A percentile compares a stretch with the other conserved stretches of the same genome.
These are phyloP conservation scores for Copsychus sechellarum DNA, from an alignment of 2,113 vertebrate species.

Conservation along the genomic window DNA sequence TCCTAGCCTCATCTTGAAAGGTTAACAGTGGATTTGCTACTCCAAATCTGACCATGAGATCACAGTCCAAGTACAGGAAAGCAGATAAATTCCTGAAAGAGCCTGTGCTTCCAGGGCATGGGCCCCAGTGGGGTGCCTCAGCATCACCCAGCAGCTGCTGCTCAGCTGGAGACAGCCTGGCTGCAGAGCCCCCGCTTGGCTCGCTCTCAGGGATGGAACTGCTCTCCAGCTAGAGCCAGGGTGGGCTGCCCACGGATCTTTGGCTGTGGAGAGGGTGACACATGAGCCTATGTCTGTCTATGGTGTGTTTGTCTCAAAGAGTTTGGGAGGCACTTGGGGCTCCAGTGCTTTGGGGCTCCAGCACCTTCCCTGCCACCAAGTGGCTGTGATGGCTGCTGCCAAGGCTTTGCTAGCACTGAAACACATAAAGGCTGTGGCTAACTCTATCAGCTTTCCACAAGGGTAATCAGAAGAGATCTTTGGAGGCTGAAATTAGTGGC, in stretches of 20 bases:
- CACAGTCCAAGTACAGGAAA: background rate
- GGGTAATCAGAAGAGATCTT: conserved; percentile 28
- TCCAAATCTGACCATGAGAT: background rate
- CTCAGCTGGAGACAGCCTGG: fast-evolving
- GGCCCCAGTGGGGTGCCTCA: fast-evolving
- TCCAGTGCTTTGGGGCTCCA: background rate
- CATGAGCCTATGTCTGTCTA: background rate
- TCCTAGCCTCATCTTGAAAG: background rate
- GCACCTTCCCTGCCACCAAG: background rate
- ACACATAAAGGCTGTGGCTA: background rate
- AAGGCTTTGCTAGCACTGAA: background rate
- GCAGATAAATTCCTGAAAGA: background rate
- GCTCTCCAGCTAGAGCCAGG: background rate
- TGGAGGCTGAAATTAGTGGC: conserved; percentile 12
- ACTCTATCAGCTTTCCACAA: background rate
- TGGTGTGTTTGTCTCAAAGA: background rate
- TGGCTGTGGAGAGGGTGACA: background rate
- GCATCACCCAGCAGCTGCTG: background rate
- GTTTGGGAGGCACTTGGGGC: background rate
- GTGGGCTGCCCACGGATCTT: background rate
- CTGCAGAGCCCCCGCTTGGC: fast-evolving
- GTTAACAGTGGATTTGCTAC: background rate
- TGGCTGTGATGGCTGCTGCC: background rate
- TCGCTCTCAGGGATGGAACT: fast-evolving
- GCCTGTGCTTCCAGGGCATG: background rate